phyloP scores from a whole-genome alignment of 1,140 invertebrate genomes.

The Leptopilina boulardi region DNA sequence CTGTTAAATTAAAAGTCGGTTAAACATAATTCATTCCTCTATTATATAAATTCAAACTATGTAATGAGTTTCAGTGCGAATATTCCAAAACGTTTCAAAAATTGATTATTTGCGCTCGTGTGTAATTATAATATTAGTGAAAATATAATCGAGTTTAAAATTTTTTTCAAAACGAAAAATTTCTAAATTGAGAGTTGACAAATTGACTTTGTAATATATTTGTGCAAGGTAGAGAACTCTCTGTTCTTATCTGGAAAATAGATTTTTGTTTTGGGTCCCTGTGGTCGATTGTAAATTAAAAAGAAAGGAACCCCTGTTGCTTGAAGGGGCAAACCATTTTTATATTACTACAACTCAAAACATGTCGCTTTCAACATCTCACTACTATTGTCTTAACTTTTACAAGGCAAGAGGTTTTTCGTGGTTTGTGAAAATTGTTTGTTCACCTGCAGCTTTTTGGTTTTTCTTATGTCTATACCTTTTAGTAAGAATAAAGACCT shows the following conservation, averaged over 20 bases:
- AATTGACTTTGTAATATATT: no score
- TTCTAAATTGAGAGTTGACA: no score
- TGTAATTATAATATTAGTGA: no score
- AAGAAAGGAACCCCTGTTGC: neutral
- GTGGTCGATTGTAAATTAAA: neutral
- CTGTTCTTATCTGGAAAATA: neutral
- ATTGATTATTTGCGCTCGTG: no score
- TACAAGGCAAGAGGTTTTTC: neutral
- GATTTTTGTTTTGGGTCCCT: neutral
- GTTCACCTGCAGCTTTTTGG: constrained; percentile 2
- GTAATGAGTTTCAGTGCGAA: no score
- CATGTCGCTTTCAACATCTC: neutral
- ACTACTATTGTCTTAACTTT: neutral
- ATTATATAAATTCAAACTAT: no score
- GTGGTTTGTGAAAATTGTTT: neutral
- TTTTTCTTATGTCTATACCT: neutral
- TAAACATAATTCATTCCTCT: no score
- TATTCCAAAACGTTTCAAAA: no score
- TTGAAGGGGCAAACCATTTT: neutral
- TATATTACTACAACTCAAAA: neutral
- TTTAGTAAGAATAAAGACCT: neutral
- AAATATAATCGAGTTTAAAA: no score
- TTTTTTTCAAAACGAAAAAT: no score
- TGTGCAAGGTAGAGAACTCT: no score
- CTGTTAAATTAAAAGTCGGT: no score